A percentile compares a stretch with the other conserved stretches of the same genome.
Evolutionary conservation across 2,113 vertebrate species (phyloP).

Genomic region (Oxyruncus cristatus): DNA sequence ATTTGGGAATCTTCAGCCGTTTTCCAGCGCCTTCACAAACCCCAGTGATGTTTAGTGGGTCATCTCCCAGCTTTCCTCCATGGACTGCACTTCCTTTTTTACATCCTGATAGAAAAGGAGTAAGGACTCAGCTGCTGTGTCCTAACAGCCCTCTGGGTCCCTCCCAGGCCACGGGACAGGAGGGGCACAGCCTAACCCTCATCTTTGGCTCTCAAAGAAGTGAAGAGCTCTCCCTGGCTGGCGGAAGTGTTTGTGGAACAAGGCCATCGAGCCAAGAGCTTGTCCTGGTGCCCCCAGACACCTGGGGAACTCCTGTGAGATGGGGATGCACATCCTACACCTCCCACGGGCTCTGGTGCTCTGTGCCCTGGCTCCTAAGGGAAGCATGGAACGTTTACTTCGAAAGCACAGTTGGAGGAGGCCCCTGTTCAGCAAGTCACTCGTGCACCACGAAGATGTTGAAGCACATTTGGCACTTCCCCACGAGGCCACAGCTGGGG

Average conservation of each 20-base stretch:
- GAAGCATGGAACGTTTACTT: not conserved
- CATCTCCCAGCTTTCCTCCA: not conserved
- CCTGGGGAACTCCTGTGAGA: not conserved
- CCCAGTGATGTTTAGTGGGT: not conserved
- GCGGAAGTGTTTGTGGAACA: not conserved
- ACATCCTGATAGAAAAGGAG: not conserved
- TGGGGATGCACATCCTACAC: no score
- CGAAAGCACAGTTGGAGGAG: not conserved
- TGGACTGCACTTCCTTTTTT: not conserved
- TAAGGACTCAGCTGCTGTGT: not conserved
- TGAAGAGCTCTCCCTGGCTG: not conserved
- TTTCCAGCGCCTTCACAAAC: not conserved
- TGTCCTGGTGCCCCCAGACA: not conserved
- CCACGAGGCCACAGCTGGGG: rapidly evolving
- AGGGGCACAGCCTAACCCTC: not conserved
- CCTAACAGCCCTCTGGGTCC: not conserved
- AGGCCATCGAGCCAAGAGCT: not conserved
- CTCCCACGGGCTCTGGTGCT: not conserved
- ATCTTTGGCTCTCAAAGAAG: not conserved
- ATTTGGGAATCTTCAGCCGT: not conserved
- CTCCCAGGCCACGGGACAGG: not conserved
- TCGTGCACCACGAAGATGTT: not conserved
- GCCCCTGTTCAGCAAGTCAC: not conserved
- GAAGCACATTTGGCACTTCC: not conserved
- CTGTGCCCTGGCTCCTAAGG: not conserved